Percentiles rank a stretch among this genome's conserved stretches.
phyloP scores from a whole-genome alignment of 35 echinoderm and acorn worm species.

The Apostichopus japonicus region DNA sequence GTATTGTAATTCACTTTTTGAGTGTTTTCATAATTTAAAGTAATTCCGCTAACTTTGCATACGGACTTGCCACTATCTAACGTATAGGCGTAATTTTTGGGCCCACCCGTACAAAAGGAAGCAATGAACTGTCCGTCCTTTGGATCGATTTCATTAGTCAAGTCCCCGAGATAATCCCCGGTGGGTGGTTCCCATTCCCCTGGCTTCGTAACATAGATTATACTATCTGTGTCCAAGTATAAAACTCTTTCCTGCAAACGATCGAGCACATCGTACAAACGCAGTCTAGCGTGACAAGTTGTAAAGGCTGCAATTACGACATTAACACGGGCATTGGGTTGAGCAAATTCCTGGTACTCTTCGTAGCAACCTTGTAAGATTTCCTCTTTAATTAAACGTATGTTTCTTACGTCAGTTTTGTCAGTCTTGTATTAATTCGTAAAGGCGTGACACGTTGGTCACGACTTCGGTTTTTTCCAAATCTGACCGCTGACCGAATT shows the following conservation, averaged over 20 bases:
- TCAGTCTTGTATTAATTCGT: no score
- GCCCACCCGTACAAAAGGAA: not conserved
- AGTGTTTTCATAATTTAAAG: not conserved
- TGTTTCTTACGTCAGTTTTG: no score
- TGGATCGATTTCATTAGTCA: no score
- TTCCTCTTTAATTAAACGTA: not conserved
- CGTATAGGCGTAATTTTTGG: not conserved
- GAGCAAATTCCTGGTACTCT: not conserved
- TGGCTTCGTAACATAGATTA: constrained; percentile 36
- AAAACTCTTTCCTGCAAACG: no score
- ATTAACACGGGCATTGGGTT: constrained; percentile 24
- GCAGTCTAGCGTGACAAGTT: no score
- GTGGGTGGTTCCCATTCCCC: constrained; percentile 41
- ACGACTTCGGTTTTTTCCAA: no score
- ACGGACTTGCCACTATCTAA: not conserved
- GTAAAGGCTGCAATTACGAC: not conserved
- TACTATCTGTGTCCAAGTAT: constrained; percentile 55
- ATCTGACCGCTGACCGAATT: no score
- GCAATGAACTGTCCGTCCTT: no score
- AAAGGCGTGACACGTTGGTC: no score
- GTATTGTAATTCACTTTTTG: not conserved
- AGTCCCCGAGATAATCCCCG: constrained; percentile 52
- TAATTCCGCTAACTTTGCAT: constrained; percentile 8
- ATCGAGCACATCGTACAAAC: no score
- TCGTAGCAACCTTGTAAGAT: not conserved